These are phyloP conservation scores for Piezodorus guildinii DNA, from an alignment of 1,140 invertebrate species.

Conservation along the genomic window DNA sequence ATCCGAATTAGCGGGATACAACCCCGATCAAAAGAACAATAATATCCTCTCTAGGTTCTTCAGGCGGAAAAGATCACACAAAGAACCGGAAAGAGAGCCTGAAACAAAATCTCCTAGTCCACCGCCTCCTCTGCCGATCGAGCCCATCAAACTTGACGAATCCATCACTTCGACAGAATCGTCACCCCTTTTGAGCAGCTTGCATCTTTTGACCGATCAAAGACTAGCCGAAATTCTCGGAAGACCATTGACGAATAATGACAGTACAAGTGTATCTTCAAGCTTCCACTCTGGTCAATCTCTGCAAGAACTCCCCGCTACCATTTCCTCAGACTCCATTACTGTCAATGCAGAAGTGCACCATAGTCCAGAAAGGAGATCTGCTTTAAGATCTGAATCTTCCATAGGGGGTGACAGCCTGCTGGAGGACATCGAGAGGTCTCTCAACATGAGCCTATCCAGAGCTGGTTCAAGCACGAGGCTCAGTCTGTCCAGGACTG, in stretches of 20 bases:
- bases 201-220: slow-evolving; percentile 26
- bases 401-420: slow-evolving; percentile 23
- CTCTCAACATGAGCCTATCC: slow-evolving; percentile 21
- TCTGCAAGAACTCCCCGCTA: slow-evolving; percentile 7
- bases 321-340: slow-evolving; percentile 26
- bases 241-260: slow-evolving; percentile 19
- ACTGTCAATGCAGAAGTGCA: slow-evolving; percentile 28
- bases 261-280: slow-evolving; percentile 20
- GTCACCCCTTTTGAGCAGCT: slow-evolving; percentile 26
- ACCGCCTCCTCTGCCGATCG: neutral
- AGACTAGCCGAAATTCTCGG: slow-evolving; percentile 23
- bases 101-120: slow-evolving; percentile 7
- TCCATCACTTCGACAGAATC: slow-evolving; percentile 24
- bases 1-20: neutral
- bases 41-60: slow-evolving; percentile 16
- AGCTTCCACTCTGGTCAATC: slow-evolving; percentile 25
- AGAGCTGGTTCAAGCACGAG: slow-evolving; percentile 9
- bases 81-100: neutral
- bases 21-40: neutral
- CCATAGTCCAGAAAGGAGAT: slow-evolving; percentile 11
- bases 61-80: slow-evolving; percentile 7
- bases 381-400: slow-evolving; percentile 7
- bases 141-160: slow-evolving; percentile 12
- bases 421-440: slow-evolving; percentile 28
- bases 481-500: slow-evolving; percentile 15